Percentiles rank a stretch among this genome's conserved stretches.
These are phyloP conservation scores for Poecilus cupreus DNA, from an alignment of 2,888 invertebrate genomes.

Conservation along the genomic window DNA sequence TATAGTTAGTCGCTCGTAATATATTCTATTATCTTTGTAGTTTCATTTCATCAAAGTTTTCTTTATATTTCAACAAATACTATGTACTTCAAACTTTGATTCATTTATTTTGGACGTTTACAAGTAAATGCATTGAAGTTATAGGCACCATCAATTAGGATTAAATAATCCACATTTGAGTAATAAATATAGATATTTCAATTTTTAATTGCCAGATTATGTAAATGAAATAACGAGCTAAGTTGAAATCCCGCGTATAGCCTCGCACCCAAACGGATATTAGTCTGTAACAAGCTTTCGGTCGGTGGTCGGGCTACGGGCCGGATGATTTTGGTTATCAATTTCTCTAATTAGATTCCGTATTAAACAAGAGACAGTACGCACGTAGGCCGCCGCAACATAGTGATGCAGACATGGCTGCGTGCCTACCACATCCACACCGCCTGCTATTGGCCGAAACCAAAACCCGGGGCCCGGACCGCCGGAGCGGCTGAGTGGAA, in stretches of 20 bases:
- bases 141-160: not conserved
- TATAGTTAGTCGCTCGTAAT: no score
- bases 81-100: no score
- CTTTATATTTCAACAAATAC: no score
- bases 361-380: constrained; percentile 39
- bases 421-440: not conserved
- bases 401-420: no score
- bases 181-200: no score
- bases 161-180: no score
- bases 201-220: not conserved
- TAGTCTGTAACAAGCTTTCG: constrained; percentile 28
- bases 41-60: no score
- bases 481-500: not conserved
- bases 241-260: no score
- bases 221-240: not conserved
- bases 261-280: not conserved
- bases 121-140: not conserved
- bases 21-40: no score
- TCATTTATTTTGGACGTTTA: no score
- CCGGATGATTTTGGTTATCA: constrained; percentile 45
- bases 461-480: not conserved
- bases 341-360: constrained; percentile 46
- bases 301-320: constrained; percentile 5
- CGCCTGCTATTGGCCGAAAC: not conserved
- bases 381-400: constrained; percentile 9